Base-by-base conservation (phyloP, 2,888 invertebrate genomes). In the Nesidiocoris tenuis region DNA sequence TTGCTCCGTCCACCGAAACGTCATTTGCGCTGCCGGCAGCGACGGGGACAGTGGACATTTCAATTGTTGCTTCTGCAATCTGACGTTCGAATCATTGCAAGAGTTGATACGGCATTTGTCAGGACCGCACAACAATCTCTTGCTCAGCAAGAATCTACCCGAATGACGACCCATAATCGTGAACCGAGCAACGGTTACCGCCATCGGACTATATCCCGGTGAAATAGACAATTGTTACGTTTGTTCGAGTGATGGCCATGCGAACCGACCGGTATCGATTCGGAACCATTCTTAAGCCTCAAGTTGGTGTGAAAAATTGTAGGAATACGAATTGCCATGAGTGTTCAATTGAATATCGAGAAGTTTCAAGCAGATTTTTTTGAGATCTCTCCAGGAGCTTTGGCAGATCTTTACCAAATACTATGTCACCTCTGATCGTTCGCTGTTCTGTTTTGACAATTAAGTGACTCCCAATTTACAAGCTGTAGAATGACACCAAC, bases 1-100 rank as follows among this genome's bases (percentile, higher is more conserved):
- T 82, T 94, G 94, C 84, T 94, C 94, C 79, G 94, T 94, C 78
- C 94, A 94, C 86, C 88, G 94, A 80, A 93, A 93, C 83, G 92
- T 94, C 78, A 94, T 94, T 84, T 92, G 93, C 61, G 91, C 92
- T 57, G 91, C 91, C 79, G 89, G 90, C 78, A 90, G 89, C 80
- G 90, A 90, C 23, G 89, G 89, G 79, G 88, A 88, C 71, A 84
- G 86, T 0, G 89, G 88, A 59, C 87, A 90, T 76, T 94, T 93
- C 82, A 92, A 92, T 83, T 94, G 94, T 83, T 94, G 94, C 85
- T 94, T 94, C 86, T 94, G 94, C 83, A 91, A 92, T 81, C 87
- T 93, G 82, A 91, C 90, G 80, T 94, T 94, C 83, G 93, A 94
- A 84, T 92, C 92, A 79, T 86, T 94, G 81, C 94, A 93, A 81